These are phyloP conservation scores for Harpagus bidentatus DNA, from an alignment of 2,113 vertebrate species.

Conservation along the genomic window DNA sequence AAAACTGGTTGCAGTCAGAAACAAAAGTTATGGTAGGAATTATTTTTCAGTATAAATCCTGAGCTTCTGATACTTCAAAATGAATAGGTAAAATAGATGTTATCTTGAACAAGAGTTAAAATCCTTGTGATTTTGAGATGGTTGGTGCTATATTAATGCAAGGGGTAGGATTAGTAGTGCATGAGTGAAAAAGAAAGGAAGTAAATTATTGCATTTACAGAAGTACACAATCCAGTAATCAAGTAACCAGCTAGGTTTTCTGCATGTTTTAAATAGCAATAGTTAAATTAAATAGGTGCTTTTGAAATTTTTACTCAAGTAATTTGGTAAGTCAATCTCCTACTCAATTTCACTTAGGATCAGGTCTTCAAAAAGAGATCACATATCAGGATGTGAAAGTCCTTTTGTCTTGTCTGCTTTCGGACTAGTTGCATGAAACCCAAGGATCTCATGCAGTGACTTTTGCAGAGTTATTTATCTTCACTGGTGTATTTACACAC, in stretches of 20 bases:
- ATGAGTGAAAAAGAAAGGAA: background rate
- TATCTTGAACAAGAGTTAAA: background rate
- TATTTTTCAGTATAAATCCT: constrained; percentile 45
- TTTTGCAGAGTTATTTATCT: background rate
- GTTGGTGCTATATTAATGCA: background rate
- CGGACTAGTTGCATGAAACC: background rate
- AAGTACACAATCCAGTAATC: background rate
- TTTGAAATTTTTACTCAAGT: background rate
- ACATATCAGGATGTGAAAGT: background rate
- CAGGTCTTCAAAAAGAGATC: background rate
- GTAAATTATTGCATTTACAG: background rate
- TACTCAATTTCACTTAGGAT: background rate
- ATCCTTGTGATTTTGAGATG: background rate
- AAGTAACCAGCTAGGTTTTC: background rate
- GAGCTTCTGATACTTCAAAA: background rate
- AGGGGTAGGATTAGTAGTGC: background rate
- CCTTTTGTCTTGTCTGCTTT: background rate
- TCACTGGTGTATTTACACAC: background rate
- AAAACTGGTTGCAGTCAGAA: constrained; percentile 58
- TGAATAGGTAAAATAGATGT: background rate
- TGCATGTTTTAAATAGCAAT: background rate
- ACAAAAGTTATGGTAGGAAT: constrained; percentile 33
- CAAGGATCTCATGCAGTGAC: background rate
- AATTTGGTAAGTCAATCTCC: background rate
- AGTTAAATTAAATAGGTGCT: background rate